Percentiles rank a stretch among this genome's conserved stretches.
Conservation (phyloP, 2,797 vertebrate genomes). For the Macrochelys suwanniensis region DNA sequence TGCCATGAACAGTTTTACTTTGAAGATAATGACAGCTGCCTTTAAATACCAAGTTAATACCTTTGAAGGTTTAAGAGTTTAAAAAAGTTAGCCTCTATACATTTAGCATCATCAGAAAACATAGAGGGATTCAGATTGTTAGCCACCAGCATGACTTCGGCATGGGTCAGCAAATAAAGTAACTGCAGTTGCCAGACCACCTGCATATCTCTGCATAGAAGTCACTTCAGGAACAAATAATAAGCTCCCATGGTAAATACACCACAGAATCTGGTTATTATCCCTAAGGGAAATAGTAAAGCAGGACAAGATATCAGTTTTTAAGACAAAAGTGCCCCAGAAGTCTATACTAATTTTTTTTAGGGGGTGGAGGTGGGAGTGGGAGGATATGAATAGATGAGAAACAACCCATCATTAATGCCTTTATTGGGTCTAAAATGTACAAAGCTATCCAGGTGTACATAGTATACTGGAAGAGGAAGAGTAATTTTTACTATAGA, state of each 20-base stretch:
- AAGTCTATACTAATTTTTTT: slow-evolving; percentile 18
- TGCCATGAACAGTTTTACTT: neutral
- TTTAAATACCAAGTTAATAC: neutral
- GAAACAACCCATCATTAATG: neutral
- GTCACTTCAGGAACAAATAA: slow-evolving; percentile 70
- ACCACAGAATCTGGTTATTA: slow-evolving; percentile 74
- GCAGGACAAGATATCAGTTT: slow-evolving; percentile 61
- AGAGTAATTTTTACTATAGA: neutral
- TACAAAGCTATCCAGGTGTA: neutral
- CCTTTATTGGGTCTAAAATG: neutral
- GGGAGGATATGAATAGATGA: neutral
- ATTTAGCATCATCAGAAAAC: neutral
- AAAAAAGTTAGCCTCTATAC: neutral
- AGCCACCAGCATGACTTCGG: slow-evolving; percentile 29
- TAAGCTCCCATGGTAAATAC: slow-evolving; percentile 72
- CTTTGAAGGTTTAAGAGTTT: neutral
- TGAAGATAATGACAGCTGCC: neutral
- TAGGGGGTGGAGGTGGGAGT: neutral
- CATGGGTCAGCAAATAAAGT: slow-evolving; percentile 68
- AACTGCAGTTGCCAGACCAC: slow-evolving; percentile 66
- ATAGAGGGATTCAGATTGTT: neutral
- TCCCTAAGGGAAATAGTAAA: slow-evolving; percentile 71
- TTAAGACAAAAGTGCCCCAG: slow-evolving; percentile 26
- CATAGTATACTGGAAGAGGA: neutral
- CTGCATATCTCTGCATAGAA: slow-evolving; percentile 65